These are phyloP conservation scores for Mythimna lalbum DNA, from an alignment of 2,888 invertebrate genomes.

Conservation along the genomic window DNA sequence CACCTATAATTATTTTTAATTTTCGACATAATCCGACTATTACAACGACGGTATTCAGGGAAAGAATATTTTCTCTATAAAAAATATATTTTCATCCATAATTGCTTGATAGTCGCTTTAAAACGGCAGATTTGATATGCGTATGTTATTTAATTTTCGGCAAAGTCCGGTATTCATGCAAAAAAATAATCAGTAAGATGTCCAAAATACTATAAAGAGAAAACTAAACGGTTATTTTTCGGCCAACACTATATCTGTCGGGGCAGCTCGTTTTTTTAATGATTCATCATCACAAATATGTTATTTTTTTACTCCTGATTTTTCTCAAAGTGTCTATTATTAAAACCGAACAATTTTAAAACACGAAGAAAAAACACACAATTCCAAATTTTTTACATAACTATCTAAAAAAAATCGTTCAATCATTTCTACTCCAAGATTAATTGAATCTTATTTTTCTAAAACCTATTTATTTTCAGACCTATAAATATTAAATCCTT, in stretches of 20 bases:
- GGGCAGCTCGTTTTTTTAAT: neutral
- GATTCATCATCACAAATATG: neutral
- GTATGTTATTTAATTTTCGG: too few species aligned
- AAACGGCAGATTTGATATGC: too few species aligned
- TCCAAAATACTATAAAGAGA: neutral
- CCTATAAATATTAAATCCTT: neutral
- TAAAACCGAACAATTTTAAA: neutral
- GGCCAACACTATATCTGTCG: neutral
- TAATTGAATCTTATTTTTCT: neutral
- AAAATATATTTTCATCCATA: too few species aligned
- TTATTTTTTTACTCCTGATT: neutral
- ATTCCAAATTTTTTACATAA: too few species aligned
- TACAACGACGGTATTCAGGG: too few species aligned
- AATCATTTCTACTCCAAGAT: too few species aligned
- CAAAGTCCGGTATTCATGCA: too few species aligned
- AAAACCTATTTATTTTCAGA: neutral
- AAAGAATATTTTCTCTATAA: too few species aligned
- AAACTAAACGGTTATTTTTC: neutral
- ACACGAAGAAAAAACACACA: neutral
- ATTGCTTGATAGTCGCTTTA: too few species aligned
- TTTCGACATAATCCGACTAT: too few species aligned
- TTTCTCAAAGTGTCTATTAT: neutral
- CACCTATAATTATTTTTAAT: too few species aligned
- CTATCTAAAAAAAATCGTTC: neutral
- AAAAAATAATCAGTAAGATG: too few species aligned